Base-by-base conservation (phyloP, 2,888 invertebrate genomes). In the Sclerodermus sp. region DNA sequence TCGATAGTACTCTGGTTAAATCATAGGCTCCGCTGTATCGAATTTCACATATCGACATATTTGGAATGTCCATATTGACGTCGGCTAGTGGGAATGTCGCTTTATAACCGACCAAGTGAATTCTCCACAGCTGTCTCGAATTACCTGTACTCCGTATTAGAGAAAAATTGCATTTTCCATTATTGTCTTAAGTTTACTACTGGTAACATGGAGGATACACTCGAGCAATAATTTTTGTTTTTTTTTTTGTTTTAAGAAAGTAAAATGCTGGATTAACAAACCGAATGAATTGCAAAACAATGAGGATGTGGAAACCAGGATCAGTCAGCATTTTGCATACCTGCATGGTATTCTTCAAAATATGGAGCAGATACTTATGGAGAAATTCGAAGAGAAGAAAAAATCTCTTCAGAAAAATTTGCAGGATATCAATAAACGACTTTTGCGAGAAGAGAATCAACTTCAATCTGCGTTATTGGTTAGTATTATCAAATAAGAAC, bases 241-340 rank as follows among this genome's bases (percentile, higher is more conserved):
- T n/a, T n/a, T n/a, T n/a, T n/a, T n/a, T n/a, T n/a, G n/a, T n/a
- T n/a, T n/a, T n/a, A n/a, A n/a, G n/a, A n/a, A n/a, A n/a, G n/a
- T n/a, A n/a, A n/a, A n/a, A n/a, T n/a, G n/a, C n/a, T n/a, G 23
- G 8, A 23, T 23, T 23, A 23, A 23, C 23, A 23, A 8, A 23
- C 50, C 62, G 0, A 31, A 47, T 8, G 30, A 51, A 3, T n/a
- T 50, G 1, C 31, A 55, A 10, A 54, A 58, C 9, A 53, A 39
- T 16, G 61, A 62, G n/a, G 32, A 64, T 32, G 58, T 78, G 10
- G 75, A 81, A 42, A 66, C 67, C 8, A 60, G 68, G 12, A 76
- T 85, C 4, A 80, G 80, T 39, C 81, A 81, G 54, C 82, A 83
- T 62, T 85, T 84, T 58, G 77, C 81, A 0, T 78, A 81, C 53